Evolutionary conservation across 1,140 invertebrate genomes (phyloP), one percentile per base, ranked within the genome.

Genomic region (Acromyrmex heyeri): DNA sequence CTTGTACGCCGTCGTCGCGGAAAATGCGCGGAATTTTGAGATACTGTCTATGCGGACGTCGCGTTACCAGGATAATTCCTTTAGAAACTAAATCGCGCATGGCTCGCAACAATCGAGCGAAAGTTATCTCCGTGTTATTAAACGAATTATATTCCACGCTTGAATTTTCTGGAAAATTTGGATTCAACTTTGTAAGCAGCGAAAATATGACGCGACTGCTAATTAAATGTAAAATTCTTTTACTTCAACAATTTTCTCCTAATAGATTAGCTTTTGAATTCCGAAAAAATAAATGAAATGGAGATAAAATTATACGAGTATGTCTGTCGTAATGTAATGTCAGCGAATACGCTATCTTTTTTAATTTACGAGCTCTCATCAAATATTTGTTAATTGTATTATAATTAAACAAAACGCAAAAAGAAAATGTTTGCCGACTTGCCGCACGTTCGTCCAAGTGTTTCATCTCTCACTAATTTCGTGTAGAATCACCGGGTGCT

Each of bases 391-490:
- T 44, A 81, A 81, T 69, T 16, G 61, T 30, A 81, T 69, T 16
- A 48, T 30, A 73, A 73, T 82, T 48, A 70, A 44, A 82, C 24
- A 10, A 61, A 59, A 34, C 30, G 21, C 30, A 16, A 16, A 34
- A n/a, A n/a, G 53, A 61, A 59, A 72, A 38, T 53, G 24, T 72
- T 48, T 48, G 79, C 48, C 55, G 59, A 73, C 55, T 73, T 44
- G 34, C 16, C 30, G 65, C 65, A 55, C 50, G 64, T 61, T 83
- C 27, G 79, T 30, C 14, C 79, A 48, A 82, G 79, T 73, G 69
- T 83, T 86, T 86, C 81, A 44, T 61, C 87, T 64, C 86, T 53
- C 55, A 27, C 86, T 91, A 88, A 92, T 91, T 91, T 91, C 64
- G 14, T 59, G 79, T 69, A 76, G 86, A 87, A 79, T 81, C 83